Evolutionary conservation across 2,797 vertebrate species (phyloP).

Genomic region (Tragelaphus oryx): DNA sequence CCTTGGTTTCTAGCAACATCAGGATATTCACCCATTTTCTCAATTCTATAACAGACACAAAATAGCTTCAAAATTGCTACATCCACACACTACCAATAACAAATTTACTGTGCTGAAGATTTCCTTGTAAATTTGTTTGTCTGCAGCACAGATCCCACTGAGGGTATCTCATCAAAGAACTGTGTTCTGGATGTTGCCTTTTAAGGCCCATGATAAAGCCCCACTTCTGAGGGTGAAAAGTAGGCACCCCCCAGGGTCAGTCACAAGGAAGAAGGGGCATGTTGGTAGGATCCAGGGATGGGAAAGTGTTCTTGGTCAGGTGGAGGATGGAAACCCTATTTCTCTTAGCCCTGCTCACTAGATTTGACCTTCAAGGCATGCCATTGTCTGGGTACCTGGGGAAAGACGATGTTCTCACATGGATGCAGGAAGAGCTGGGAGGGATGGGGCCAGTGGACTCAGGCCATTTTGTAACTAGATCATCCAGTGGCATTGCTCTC

Average conservation of each 20-base stretch:
- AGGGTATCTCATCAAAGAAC: background rate
- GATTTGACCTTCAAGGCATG: background rate
- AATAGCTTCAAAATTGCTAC: background rate
- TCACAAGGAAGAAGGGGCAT: background rate
- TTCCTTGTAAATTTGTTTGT: background rate
- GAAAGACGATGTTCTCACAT: background rate
- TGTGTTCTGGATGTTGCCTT: background rate
- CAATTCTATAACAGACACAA: background rate
- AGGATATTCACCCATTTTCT: slow-evolving; percentile 10
- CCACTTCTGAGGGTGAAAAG: background rate
- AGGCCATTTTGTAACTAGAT: background rate
- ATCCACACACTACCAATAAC: background rate
- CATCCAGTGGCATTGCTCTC: background rate
- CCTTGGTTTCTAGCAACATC: background rate
- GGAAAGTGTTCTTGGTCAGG: background rate
- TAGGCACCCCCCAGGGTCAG: background rate
- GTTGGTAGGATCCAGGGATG: background rate
- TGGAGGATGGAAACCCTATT: background rate
- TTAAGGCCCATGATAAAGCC: background rate
- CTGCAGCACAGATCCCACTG: background rate
- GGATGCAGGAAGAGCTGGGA: background rate
- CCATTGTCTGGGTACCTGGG: background rate
- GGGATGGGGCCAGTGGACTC: background rate
- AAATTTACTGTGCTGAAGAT: background rate
- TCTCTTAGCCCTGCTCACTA: background rate